Base-by-base conservation (phyloP, 1,140 invertebrate genomes). In the Aphis craccivora region DNA sequence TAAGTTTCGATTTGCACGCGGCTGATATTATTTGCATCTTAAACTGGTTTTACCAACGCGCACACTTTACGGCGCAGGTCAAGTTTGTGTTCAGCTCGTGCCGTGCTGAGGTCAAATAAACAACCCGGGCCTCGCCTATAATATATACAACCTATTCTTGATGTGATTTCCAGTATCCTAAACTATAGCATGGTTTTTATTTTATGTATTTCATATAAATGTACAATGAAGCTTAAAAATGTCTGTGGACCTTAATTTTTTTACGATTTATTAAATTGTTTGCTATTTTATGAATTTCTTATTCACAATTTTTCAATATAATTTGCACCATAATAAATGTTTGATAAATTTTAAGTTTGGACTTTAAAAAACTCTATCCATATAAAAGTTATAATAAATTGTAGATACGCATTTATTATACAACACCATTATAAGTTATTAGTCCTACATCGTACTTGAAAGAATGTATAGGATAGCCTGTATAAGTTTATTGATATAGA, bases 81-180 rank as follows among this genome's bases (percentile, higher is more conserved):
- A 93, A 84, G 40, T 35, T 53, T n/a, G n/a, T 35, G 35, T 93
- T 93, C 48, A 86, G 91, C 91, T 93, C 76, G 90, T 92, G 90
- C 90, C 67, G 7, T 40, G 48, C 45, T 48, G 81, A 93, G 91
- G 91, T 93, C 91, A 93, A 93, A 86, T 55, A 93, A 93, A 53
- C 90, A 92, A 81, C 48, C 90, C 67, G 25, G 43, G 90, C 45
- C 90, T 92, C 90, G n/a, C 67, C 67, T 92, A 51, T 83, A 92
- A 25, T 35, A 53, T 51, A 40, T n/a, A 83, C 67, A 83, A 83
- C 22, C 67, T 76, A 51, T 81, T 51, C 67, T 84, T 40, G 45
- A 45, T 93, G 48, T n/a, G 35, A 84, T 86, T 93, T 93, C 30
- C n/a, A 86, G 35, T 53, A 37, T 18, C 35, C 37, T 86, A n/a